Evolutionary conservation across 2,113 vertebrate species (phyloP).

Genomic region (Peromyscus leucopus): DNA sequence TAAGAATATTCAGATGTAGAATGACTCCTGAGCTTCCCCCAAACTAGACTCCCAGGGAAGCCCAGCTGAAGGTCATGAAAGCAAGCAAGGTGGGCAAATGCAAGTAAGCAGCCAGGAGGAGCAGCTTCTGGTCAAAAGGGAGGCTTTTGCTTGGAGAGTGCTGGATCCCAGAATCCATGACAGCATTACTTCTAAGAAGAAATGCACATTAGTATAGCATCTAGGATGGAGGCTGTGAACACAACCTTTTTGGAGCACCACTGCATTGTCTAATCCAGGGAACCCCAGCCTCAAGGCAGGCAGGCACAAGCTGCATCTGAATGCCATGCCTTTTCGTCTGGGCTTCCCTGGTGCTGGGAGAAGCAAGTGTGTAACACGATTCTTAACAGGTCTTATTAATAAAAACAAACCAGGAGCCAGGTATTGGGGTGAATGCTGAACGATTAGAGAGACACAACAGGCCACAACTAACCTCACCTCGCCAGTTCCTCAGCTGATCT

Average conservation of each 20-base stretch:
- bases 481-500: too few species aligned
- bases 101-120: background rate
- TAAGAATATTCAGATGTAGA: background rate
- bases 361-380: background rate
- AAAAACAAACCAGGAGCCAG: too few species aligned
- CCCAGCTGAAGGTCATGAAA: background rate
- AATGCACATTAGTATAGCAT: constrained; percentile 19
- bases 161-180: background rate
- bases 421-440: too few species aligned
- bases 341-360: background rate
- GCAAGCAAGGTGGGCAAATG: background rate
- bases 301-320: background rate
- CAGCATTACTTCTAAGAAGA: background rate
- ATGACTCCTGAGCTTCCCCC: background rate
- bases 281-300: background rate
- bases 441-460: too few species aligned
- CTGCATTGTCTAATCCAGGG: background rate
- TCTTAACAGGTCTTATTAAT: too few species aligned
- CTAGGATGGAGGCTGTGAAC: background rate
- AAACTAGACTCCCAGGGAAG: background rate
- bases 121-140: background rate
- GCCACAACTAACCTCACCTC: too few species aligned
- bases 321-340: background rate
- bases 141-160: background rate
- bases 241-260: background rate